phyloP scores from a whole-genome alignment of 2,797 vertebrate species.

The Euphonia xanthogaster region DNA sequence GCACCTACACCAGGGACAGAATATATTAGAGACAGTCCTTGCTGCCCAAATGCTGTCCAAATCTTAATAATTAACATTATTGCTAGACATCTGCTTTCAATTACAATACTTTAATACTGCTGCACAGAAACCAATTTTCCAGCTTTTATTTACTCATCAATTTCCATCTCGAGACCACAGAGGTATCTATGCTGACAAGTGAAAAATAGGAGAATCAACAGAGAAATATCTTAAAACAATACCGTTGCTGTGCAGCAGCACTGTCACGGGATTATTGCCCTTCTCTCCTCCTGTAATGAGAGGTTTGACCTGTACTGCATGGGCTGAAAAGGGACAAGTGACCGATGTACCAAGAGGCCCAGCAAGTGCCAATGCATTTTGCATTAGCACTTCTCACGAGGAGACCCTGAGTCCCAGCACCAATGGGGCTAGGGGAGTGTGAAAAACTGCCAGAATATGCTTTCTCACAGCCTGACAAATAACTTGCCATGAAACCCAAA shows the following conservation, averaged over 20 bases:
- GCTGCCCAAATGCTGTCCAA: background rate
- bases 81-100: background rate
- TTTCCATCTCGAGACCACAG: background rate
- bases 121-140: background rate
- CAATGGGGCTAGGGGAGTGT: background rate
- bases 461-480: background rate
- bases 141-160: background rate
- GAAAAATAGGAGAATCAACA: background rate
- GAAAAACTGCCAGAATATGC: background rate
- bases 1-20: background rate
- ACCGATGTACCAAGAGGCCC: background rate
- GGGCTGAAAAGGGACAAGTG: background rate
- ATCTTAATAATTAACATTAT: background rate
- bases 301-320: background rate
- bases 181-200: background rate
- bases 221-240: background rate
- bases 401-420: background rate
- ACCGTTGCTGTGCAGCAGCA: background rate
- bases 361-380: conserved; percentile 49
- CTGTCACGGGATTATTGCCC: background rate
- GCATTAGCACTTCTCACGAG: background rate
- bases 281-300: background rate
- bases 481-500: background rate
- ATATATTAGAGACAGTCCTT: background rate
- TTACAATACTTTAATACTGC: background rate